phyloP scores from a whole-genome alignment of 2,797 vertebrate genomes.

The Amphiprion clarkii region DNA sequence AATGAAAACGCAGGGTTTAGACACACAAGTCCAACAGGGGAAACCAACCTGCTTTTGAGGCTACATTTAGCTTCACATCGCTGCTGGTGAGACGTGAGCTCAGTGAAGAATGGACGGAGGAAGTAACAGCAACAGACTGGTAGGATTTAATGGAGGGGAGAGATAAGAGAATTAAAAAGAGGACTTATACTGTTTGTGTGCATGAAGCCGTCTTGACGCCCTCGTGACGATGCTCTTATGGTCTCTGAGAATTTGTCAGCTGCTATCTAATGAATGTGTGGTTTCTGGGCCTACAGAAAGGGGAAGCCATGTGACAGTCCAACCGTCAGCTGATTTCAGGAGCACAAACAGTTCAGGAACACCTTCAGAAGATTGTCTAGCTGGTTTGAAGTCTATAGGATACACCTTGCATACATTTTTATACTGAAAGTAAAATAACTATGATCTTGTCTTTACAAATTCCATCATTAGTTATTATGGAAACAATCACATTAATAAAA shows the following conservation, averaged over 20 bases:
- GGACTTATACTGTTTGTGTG: neutral
- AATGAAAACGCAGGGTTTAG: constrained; percentile 7
- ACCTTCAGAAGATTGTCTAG: neutral
- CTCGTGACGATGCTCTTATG: constrained; percentile 36
- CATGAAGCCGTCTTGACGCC: constrained; percentile 4
- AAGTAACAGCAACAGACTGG: too few relatives aligned
- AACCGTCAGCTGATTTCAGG: constrained; percentile 45
- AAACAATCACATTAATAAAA: too few relatives aligned
- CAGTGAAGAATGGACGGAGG: neutral
- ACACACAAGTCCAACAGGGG: neutral
- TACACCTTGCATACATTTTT: too few relatives aligned
- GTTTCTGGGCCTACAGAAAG: constrained; percentile 11
- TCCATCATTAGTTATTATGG: too few relatives aligned
- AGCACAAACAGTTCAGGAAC: constrained; percentile 10
- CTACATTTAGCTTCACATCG: constrained; percentile 18
- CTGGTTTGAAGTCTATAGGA: neutral
- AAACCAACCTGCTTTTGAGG: neutral
- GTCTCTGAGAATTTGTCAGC: constrained; percentile 44
- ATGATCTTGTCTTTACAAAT: too few relatives aligned
- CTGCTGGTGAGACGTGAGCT: neutral
- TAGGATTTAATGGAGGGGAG: too few relatives aligned
- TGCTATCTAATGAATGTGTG: constrained; percentile 52
- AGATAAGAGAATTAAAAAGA: neutral
- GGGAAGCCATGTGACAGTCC: constrained; percentile 56
- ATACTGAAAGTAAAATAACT: too few relatives aligned